phyloP scores from a whole-genome alignment of 2,888 invertebrate species.

The Luffia ferchaultella region DNA sequence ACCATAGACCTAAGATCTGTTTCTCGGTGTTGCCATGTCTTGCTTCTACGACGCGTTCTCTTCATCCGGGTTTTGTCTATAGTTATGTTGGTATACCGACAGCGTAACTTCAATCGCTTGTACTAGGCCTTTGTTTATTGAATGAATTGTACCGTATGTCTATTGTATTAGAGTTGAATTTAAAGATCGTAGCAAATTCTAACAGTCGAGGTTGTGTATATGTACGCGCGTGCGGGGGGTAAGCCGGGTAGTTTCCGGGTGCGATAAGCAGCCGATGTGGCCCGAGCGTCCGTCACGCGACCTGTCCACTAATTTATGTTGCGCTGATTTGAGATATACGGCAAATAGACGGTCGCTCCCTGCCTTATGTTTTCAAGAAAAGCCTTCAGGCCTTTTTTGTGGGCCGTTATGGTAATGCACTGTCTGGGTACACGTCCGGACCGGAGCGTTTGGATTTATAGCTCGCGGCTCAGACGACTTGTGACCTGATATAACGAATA shows the following conservation, averaged over 20 bases:
- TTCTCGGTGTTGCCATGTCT: slow-evolving; percentile 46
- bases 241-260: slow-evolving; percentile 46
- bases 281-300: slow-evolving; percentile 56
- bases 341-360: slow-evolving; percentile 33
- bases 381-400: slow-evolving; percentile 27
- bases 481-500: background rate
- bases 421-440: slow-evolving; percentile 34
- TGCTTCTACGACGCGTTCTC: background rate
- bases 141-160: too few relatives aligned
- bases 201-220: too few relatives aligned
- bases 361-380: slow-evolving; percentile 19
- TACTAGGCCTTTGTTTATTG: too few relatives aligned
- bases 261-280: slow-evolving; percentile 51
- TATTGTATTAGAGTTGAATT: too few relatives aligned
- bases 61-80: slow-evolving; percentile 35
- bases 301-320: slow-evolving; percentile 62
- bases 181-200: too few relatives aligned
- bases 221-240: too few relatives aligned
- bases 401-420: slow-evolving; percentile 42
- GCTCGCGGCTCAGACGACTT: slow-evolving; percentile 6
- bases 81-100: slow-evolving; percentile 62
- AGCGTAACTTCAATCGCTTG: slow-evolving; percentile 51
- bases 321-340: slow-evolving; percentile 57
- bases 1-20: too few relatives aligned
- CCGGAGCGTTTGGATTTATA: slow-evolving; percentile 15